A percentile compares a stretch with the other conserved stretches of the same genome.
These are phyloP conservation scores for Schizopygopsis pylzovi DNA, from an alignment of 2,797 vertebrate species.

Conservation along the genomic window DNA sequence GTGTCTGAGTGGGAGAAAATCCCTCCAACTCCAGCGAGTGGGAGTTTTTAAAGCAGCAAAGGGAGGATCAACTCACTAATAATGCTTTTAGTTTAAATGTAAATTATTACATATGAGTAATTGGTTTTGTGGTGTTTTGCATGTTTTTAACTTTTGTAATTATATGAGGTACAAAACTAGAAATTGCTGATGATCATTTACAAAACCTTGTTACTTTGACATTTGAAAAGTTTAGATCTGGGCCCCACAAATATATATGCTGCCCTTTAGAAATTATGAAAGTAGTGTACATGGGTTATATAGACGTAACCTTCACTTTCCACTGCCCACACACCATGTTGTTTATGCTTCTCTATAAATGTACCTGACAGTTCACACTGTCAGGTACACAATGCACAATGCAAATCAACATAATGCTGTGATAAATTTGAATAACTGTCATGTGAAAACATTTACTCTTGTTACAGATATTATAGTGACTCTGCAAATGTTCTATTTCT, in stretches of 20 bases:
- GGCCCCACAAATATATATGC: background rate
- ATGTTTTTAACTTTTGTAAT: background rate
- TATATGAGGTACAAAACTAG: background rate
- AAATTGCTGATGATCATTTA: background rate
- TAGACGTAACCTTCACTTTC: background rate
- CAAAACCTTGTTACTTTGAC: background rate
- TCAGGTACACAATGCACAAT: background rate
- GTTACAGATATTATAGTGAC: background rate
- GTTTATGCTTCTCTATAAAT: background rate
- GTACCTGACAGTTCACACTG: background rate
- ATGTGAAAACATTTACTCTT: constrained; percentile 6
- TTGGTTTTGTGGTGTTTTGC: background rate
- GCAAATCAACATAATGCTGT: constrained; percentile 7
- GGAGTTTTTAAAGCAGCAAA: background rate
- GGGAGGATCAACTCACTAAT: background rate
- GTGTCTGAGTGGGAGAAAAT: constrained; percentile 3
- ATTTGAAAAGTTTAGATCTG: background rate
- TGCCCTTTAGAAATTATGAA: background rate
- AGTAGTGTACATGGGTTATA: background rate
- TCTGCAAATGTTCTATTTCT: background rate
- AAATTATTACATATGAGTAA: background rate
- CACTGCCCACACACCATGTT: background rate
- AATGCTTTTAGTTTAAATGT: background rate
- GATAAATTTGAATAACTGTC: background rate
- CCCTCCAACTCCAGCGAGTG: background rate